phyloP scores from a whole-genome alignment of 2,797 vertebrate genomes.

The Myripristis murdjan region DNA sequence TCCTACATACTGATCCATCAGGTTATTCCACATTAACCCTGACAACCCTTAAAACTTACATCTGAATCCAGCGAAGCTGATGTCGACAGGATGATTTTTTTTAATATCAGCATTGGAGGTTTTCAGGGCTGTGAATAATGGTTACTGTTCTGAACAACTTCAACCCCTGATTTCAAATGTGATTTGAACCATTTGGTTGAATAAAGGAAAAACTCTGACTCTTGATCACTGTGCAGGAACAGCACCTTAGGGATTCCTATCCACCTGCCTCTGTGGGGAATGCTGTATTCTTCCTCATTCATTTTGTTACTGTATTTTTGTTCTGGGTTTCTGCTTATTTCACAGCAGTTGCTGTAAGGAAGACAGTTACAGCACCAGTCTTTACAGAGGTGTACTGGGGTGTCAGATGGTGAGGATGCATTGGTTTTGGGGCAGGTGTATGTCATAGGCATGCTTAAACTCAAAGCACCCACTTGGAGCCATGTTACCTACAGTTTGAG shows the following conservation, averaged over 20 bases:
- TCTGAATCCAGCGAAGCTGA: slow-evolving; percentile 7
- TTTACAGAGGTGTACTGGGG: neutral
- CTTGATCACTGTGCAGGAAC: slow-evolving; percentile 16
- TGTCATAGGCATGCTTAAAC: slow-evolving; percentile 7
- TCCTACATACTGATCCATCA: slow-evolving; percentile 43
- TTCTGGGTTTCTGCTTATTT: slow-evolving; percentile 44
- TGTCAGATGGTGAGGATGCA: neutral
- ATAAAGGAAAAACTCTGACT: slow-evolving; percentile 23
- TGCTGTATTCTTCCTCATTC: slow-evolving; percentile 50
- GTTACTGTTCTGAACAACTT: slow-evolving; percentile 1
- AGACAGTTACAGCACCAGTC: slow-evolving; percentile 13
- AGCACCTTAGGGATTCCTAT: slow-evolving; percentile 23
- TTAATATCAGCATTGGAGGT: slow-evolving; percentile 1
- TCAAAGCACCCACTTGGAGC: slow-evolving; percentile 4
- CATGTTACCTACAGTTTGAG: slow-evolving; percentile 1
- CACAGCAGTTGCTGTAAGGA: slow-evolving; percentile 9
- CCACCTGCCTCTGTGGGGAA: slow-evolving; percentile 45
- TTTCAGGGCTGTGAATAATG: neutral
- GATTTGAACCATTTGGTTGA: slow-evolving; percentile 6
- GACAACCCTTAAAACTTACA: slow-evolving; percentile 8
- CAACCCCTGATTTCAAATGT: neutral
- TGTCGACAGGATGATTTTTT: neutral
- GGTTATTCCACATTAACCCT: slow-evolving; percentile 14
- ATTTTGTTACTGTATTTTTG: slow-evolving; percentile 39
- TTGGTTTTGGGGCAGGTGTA: neutral